These are phyloP conservation scores for Luffia ferchaultella DNA, from an alignment of 2,888 invertebrate species.

Conservation along the genomic window DNA sequence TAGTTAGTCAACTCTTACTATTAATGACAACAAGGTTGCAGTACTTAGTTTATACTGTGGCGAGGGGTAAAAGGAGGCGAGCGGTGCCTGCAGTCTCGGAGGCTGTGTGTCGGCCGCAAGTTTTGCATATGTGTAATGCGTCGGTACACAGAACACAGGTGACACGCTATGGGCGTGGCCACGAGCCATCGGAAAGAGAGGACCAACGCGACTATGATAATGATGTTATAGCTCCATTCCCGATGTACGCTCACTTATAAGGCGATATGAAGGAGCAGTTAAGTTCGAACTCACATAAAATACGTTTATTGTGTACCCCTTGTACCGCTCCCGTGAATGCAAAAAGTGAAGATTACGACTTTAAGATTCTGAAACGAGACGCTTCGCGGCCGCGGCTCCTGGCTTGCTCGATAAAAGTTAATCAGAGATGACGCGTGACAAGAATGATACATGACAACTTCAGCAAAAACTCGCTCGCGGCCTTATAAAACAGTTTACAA, in stretches of 20 bases:
- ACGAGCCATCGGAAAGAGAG: slow-evolving; percentile 62
- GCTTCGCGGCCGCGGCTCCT: slow-evolving; percentile 23
- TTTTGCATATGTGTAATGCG: slow-evolving; percentile 68
- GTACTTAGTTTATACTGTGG: no score
- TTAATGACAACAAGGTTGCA: no score
- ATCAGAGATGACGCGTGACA: slow-evolving; percentile 32
- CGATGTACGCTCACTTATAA: slow-evolving; percentile 57
- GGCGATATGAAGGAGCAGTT: slow-evolving; percentile 52
- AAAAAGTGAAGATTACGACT: slow-evolving; percentile 56
- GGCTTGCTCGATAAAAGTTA: slow-evolving; percentile 43
- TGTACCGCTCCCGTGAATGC: slow-evolving; percentile 40
- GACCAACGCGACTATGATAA: slow-evolving; percentile 62
- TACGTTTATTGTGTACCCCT: slow-evolving; percentile 61
- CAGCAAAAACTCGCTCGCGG: background rate
- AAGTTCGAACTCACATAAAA: slow-evolving; percentile 61
- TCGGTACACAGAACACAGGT: slow-evolving; percentile 64
- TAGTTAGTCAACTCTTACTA: no score
- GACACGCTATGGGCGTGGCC: slow-evolving; percentile 60
- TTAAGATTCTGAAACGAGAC: slow-evolving; percentile 39
- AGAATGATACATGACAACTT: slow-evolving; percentile 18
- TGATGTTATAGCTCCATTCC: slow-evolving; percentile 63
- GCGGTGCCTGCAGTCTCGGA: slow-evolving; percentile 13
- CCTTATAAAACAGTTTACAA: background rate
- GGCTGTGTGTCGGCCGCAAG: slow-evolving; percentile 49
- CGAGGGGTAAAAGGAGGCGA: slow-evolving; percentile 11